These are phyloP conservation scores for Stichodactyla mertensii DNA, from an alignment of 64 coral and sea anemone genomes.

Conservation along the genomic window DNA sequence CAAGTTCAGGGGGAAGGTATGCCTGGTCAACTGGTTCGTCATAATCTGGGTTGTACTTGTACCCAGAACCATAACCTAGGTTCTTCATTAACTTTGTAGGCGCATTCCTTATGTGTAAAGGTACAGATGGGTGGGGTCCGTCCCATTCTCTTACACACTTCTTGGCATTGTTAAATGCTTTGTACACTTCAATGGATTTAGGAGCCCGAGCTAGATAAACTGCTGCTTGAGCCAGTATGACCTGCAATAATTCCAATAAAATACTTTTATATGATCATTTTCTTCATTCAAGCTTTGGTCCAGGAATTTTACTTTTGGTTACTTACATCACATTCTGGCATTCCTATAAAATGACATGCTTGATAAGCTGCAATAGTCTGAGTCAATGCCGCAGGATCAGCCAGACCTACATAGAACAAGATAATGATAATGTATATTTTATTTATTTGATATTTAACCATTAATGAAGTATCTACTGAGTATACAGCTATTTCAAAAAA, in stretches of 20 bases:
- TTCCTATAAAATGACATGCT: conserved; percentile 97
- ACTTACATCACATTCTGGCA: conserved; percentile 91
- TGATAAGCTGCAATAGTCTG: conserved; percentile 91
- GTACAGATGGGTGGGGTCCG: conserved; percentile 81
- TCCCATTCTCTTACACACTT: conserved; percentile 71
- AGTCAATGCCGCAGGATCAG: conserved; percentile 84
- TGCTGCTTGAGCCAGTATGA: too few relatives aligned
- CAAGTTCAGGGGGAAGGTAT: conserved; percentile 80
- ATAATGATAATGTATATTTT: background rate
- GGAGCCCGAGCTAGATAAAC: conserved; percentile 69
- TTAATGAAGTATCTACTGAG: too few relatives aligned
- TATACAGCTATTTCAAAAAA: too few relatives aligned
- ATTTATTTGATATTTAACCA: background rate
- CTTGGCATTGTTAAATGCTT: conserved; percentile 74
- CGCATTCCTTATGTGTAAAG: conserved; percentile 92
- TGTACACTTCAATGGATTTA: conserved; percentile 96
- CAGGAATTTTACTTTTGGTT: too few relatives aligned
- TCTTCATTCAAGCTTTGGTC: too few relatives aligned
- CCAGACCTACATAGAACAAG: conserved; percentile 47
- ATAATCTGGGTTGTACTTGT: conserved; percentile 90
- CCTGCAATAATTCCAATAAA: too few relatives aligned
- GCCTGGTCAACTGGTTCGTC: conserved; percentile 81
- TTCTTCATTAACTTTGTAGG: conserved; percentile 88
- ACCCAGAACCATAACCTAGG: conserved; percentile 80
- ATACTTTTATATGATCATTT: too few relatives aligned